phyloP scores from a whole-genome alignment of 1,140 invertebrate species.

The Samia ricini region DNA sequence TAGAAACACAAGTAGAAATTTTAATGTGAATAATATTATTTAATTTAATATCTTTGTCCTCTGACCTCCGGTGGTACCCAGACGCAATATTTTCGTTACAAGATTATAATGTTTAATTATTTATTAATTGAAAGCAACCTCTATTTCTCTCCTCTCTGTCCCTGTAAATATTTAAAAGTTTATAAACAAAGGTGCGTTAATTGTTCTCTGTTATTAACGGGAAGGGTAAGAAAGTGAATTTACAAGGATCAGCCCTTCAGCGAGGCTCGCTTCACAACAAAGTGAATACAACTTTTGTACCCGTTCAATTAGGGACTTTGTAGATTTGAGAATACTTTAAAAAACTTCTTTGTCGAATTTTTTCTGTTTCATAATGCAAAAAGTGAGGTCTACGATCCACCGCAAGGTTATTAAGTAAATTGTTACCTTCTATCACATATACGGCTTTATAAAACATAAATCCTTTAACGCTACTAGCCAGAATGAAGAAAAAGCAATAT shows the following conservation, averaged over 20 bases:
- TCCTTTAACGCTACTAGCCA: too few species aligned
- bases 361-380: too few species aligned
- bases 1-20: too few species aligned
- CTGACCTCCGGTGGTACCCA: too few species aligned
- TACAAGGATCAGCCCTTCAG: neutral
- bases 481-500: too few species aligned
- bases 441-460: too few species aligned
- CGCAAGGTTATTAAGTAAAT: too few species aligned
- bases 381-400: too few species aligned
- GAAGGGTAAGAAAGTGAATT: neutral
- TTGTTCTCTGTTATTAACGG: constrained; percentile 9
- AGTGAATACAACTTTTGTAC: neutral
- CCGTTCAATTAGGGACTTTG: neutral
- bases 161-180: constrained; percentile 2
- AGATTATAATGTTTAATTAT: neutral
- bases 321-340: neutral
- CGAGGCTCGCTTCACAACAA: neutral
- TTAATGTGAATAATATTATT: too few species aligned
- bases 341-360: neutral
- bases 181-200: constrained; percentile 1
- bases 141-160: neutral
- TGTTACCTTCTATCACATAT: too few species aligned
- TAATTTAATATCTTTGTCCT: too few species aligned
- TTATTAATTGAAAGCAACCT: neutral
- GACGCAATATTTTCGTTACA: neutral